Evolutionary conservation across 2,888 invertebrate species (phyloP), one percentile per base, ranked within the genome.

Genomic region (Drosophila neoperkinsi): DNA sequence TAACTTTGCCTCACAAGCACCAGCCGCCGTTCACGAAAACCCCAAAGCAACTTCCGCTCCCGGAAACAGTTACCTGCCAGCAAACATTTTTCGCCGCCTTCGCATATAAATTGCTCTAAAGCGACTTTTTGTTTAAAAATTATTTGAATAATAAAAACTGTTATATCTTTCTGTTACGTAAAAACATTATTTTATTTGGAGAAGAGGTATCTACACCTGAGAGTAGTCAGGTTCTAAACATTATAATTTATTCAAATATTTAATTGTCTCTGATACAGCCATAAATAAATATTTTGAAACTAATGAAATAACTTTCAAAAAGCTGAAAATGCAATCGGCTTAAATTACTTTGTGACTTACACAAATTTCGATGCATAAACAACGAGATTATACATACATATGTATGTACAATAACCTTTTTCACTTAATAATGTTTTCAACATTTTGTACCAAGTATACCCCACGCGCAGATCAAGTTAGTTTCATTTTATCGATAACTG

Each of bases 61-160:
- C 0, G 78, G 73, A 34, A 62, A 79, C 11, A 70, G 84, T 52
- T 91, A 91, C 53, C 64, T 91, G 78, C 91, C 91, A 4, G 80
- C 90, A 60, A 84, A 81, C 57, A 78, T 91, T 38, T 71, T 90
- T 61, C 87, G 89, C 62, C 77, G 81, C 13, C 52, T 80, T 52
- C 90, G 86, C 2, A 53, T 56, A 6, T 85, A 85, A 25, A 63
- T 5, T 18, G 28, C n/a, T 33, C 16, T 25, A 31, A 59, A 25
- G 46, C 69, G 63, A 57, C 59, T 53, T 31, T 50, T 21, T 71
- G 67, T 80, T 88, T 61, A 62, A 66, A 38, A 41, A 46, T 64
- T 59, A 49, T 73, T 70, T 66, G 76, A 63, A 71, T 28, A 68
- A 71, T 36, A 36, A 31, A 57, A 49, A 49, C 34, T 67, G 30